Evolutionary conservation across 2,888 invertebrate species (phyloP).

Genomic region (Brassicogethes aeneus): DNA sequence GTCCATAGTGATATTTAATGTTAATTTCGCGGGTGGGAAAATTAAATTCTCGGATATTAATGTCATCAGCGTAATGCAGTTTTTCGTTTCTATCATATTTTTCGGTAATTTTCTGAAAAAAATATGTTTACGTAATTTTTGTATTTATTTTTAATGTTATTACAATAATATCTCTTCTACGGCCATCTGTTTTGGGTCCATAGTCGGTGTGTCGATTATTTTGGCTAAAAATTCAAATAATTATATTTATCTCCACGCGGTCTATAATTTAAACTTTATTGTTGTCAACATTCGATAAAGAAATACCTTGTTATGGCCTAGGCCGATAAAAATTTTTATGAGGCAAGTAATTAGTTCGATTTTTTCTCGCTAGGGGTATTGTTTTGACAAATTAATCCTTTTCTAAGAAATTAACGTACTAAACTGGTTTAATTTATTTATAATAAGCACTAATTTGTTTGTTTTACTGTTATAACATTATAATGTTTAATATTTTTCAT

Average conservation of each 20-base stretch:
- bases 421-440: too few species aligned
- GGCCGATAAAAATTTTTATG: too few species aligned
- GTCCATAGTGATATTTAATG: conserved; percentile 55
- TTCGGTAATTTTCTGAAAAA: conserved; percentile 20
- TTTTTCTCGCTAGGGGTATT: too few species aligned
- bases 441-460: too few species aligned
- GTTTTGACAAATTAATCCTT: too few species aligned
- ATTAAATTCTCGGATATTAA: conserved; percentile 57
- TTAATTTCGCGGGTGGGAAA: conserved; percentile 52
- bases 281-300: too few species aligned
- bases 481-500: too few species aligned
- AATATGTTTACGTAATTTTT: neutral
- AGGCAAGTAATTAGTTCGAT: too few species aligned
- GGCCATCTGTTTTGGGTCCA: neutral
- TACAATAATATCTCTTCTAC: neutral
- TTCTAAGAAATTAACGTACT: too few species aligned
- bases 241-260: neutral
- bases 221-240: conserved; percentile 7
- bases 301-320: too few species aligned
- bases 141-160: conserved; percentile 2
- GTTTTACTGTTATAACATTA: too few species aligned
- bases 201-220: conserved; percentile 6
- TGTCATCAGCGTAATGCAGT: conserved; percentile 50
- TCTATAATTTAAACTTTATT: too few species aligned
- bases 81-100: conserved; percentile 51